Percentiles rank a stretch among this genome's conserved stretches.
Conservation (phyloP, 2,113 vertebrate species). For the Bubo blakistoni region DNA sequence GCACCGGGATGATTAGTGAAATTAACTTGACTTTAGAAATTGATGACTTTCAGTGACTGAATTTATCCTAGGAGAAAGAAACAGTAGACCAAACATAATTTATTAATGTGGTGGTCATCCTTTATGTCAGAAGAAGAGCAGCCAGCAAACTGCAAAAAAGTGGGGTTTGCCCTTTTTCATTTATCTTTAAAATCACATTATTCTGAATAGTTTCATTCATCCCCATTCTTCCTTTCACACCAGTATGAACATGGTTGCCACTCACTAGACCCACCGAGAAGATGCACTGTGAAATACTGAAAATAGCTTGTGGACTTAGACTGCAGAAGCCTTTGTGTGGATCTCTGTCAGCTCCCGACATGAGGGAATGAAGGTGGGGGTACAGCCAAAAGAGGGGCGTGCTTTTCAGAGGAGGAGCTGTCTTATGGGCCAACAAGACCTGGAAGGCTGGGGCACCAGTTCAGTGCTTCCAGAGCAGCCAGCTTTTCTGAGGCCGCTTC, state of each 20-base stretch:
- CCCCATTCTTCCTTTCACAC: neutral
- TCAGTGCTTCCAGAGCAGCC: neutral
- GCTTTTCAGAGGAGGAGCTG: neutral
- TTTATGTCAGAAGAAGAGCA: neutral
- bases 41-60: neutral
- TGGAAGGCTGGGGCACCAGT: neutral
- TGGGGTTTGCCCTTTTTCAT: neutral
- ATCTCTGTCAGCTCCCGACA: neutral
- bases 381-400: neutral
- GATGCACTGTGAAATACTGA: neutral
- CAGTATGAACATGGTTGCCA: neutral
- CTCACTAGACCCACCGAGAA: neutral
- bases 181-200: constrained; percentile 30
- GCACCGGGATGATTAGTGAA: neutral
- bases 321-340: neutral
- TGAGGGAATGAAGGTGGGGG: neutral
- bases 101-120: neutral
- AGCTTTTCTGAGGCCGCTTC: neutral
- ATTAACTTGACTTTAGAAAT: neutral
- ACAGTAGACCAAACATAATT: neutral
- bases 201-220: neutral
- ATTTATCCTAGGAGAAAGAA: neutral
- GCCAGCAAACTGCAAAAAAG: neutral
- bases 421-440: neutral
- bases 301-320: neutral